phyloP scores from a whole-genome alignment of 1,140 invertebrate species.

The Zaprionus davidi region DNA sequence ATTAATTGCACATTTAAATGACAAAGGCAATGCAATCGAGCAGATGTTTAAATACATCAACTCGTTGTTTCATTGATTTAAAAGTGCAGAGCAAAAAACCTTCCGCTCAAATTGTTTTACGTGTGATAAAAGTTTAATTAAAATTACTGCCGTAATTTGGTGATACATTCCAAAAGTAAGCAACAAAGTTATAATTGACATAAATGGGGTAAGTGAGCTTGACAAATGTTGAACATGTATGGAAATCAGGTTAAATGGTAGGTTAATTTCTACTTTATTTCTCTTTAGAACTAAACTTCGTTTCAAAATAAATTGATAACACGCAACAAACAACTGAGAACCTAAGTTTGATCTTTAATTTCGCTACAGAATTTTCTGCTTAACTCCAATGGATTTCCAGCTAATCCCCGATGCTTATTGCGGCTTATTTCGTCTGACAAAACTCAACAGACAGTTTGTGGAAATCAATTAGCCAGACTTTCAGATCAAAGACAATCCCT shows the following conservation, averaged over 20 bases:
- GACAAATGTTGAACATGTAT: not conserved
- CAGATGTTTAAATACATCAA: slow-evolving; percentile 60
- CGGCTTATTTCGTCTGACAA: not conserved
- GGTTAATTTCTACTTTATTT: not conserved
- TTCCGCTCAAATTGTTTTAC: not conserved
- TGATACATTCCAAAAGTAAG: not conserved
- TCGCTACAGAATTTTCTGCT: not conserved
- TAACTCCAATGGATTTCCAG: not conserved
- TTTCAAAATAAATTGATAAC: not conserved
- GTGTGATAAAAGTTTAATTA: not conserved
- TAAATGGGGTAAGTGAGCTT: not conserved
- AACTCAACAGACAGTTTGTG: slow-evolving; percentile 10
- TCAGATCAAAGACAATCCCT: slow-evolving; percentile 49
- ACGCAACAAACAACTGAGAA: not conserved
- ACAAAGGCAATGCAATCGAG: slow-evolving; percentile 40
- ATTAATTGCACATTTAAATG: slow-evolving; percentile 77
- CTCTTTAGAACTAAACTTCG: not conserved
- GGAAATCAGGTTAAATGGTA: not conserved
- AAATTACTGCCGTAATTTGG: not conserved
- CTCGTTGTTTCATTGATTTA: slow-evolving; percentile 68
- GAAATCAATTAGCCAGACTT: slow-evolving; percentile 59
- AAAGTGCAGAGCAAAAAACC: slow-evolving; percentile 44
- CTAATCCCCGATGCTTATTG: not conserved
- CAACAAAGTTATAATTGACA: not conserved
- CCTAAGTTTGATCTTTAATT: not conserved